Base-by-base conservation (phyloP, 2,113 vertebrate species). In the Salvelinus alpinus region DNA sequence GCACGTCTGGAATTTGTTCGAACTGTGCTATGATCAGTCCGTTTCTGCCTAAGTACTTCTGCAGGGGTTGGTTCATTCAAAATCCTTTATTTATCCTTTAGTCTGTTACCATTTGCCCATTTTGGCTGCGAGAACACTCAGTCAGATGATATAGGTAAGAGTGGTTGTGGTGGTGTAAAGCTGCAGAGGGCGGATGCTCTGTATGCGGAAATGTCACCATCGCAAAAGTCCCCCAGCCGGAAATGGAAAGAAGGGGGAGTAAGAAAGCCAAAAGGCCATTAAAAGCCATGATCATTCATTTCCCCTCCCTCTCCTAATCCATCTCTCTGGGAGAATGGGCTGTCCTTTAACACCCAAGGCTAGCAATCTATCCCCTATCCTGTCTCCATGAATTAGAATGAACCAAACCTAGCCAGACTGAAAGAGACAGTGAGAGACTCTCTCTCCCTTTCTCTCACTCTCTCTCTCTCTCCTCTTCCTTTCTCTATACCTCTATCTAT, bases 281-380 rank as follows among this genome's bases (percentile, higher is more conserved):
- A 93, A 93, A 93, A 92, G 90, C 89, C 88, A 87, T 82, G 89
- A 94, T 93, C 92, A 93, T 93, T 93, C 92, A 92, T 94, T 93
- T 93, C 86, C 89, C 88, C 89, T 90, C 83, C 80, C 84, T 88
- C 84, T 86, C 90, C 90, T 93, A 94, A 94, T 94, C 92, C 91
- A 93, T 94, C 93, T 94, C 91, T 90, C 89, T 73, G 82, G 76
- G 92, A 92, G 91, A 92, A 91, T 90, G 90, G 88, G 92, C 90
- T 79, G 87, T 93, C 91, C 89, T 93, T 89, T 91, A 92, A 89
- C 92, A 93, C 93, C 93, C 92, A 91, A 94, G 93, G 93, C 93
- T 91, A 93, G 87, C 91, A 92, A 93, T 94, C 91, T 91, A 92
- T 93, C 92, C 91, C 90, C 86, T 87, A 84, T 88, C 91, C 90